These are phyloP conservation scores for Phragmatobia fuliginosa DNA, from an alignment of 2,888 invertebrate genomes.

Conservation along the genomic window DNA sequence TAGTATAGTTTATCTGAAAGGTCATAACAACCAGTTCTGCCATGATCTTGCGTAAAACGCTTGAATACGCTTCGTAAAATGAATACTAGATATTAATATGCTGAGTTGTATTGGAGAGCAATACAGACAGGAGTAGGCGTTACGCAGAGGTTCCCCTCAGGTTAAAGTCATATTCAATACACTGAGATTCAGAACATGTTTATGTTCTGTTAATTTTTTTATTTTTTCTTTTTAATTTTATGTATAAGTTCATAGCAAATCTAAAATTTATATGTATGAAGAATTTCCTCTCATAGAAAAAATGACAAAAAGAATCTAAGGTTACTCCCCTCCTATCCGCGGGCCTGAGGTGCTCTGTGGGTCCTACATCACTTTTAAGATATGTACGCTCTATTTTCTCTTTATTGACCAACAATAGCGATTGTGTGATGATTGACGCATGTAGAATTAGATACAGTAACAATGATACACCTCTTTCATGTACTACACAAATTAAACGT, in stretches of 20 bases:
- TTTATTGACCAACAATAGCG: not conserved
- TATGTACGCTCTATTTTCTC: not conserved
- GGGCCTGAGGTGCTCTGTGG: too few species aligned
- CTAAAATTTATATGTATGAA: too few species aligned
- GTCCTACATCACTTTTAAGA: not conserved
- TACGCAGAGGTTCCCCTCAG: too few species aligned
- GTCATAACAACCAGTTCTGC: constrained; percentile 6
- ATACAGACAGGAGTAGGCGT: too few species aligned
- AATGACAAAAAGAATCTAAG: too few species aligned
- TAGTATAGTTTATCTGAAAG: constrained; percentile 6
- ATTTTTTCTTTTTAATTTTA: too few species aligned
- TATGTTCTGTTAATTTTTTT: too few species aligned
- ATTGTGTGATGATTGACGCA: not conserved
- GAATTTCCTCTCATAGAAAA: too few species aligned
- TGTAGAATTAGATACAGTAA: not conserved
- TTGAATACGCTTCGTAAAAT: constrained; percentile 2
- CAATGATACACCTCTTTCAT: not conserved
- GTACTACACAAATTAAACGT: not conserved
- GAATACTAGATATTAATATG: not conserved
- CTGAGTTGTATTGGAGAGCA: not conserved
- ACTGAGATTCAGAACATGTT: too few species aligned
- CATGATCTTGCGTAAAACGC: constrained; percentile 6
- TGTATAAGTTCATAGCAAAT: too few species aligned
- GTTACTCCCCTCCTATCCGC: too few species aligned
- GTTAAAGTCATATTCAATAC: too few species aligned